Base-by-base conservation (phyloP, 1,140 invertebrate genomes). In the Globodera rostochiensis region DNA sequence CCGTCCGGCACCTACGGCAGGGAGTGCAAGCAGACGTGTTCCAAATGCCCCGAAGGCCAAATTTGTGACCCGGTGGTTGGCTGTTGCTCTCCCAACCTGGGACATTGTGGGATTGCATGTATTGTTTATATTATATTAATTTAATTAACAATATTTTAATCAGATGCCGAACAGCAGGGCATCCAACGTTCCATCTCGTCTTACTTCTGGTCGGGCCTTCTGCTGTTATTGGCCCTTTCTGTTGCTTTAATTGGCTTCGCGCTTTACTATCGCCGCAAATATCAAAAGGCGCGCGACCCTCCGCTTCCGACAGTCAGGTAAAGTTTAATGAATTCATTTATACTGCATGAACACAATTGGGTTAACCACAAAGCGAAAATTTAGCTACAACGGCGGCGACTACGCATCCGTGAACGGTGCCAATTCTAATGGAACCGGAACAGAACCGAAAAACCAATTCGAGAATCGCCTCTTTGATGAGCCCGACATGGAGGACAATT, bases 11-110 rank as follows among this genome's bases (percentile, higher is more conserved):
- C 93, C 94, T 90, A 93, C 93, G 50, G 88, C 92, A 74, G 93
- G 92, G 82, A 86, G 53, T 89, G 88, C 75, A 80, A 82, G 19
- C 74, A 90, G 46, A 80, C 77, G 6, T 90, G 88, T 82, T 84
- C 85, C 3, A 79, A 84, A 6, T 89, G 88, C 67, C 78, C 69
- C 13, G 88, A 88, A 46, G 85, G 79, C 50, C 82, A 75, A 74
- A 88, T 60, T 76, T 98, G 96, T 90, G 93, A 97, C 91, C 91
- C 94, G 77, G 92, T 93, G 67, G 94, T 93, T 71, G 96, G 96
- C 13, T 91, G 91, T 79, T 98, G 96, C 91, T 91, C 93, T 74
- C 73, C 79, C 47, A 84, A 85, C 74, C 70, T 82, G 36, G 82
- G 76, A 15, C 82, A 64, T 71, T 88, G 87, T 74, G 87, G 87